Evolutionary conservation across 2,797 vertebrate species (phyloP).

Genomic region (Pangasius sanitwongsei): DNA sequence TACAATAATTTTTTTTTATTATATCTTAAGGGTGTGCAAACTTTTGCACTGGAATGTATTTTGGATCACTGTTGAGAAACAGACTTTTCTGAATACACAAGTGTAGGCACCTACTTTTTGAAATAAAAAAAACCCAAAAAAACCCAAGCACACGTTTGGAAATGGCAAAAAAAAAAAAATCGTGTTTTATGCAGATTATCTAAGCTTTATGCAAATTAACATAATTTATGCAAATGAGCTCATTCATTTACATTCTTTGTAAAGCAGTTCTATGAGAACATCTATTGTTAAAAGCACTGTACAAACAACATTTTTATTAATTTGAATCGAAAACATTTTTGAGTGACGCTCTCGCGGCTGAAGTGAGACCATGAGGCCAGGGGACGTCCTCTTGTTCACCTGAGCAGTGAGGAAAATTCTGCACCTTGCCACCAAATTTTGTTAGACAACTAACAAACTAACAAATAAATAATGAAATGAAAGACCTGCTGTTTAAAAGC

Average conservation of each 20-base stretch:
- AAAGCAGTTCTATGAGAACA: not conserved
- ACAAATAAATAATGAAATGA: not conserved
- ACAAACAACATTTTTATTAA: not conserved
- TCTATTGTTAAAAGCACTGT: not conserved
- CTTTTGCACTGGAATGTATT: not conserved
- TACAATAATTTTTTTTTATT: not conserved
- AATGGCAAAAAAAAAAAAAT: not conserved
- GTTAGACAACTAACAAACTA: not conserved
- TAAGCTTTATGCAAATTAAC: not conserved
- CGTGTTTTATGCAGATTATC: not conserved
- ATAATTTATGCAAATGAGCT: slow-evolving; percentile 22
- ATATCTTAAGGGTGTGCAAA: not conserved
- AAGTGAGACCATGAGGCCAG: not conserved
- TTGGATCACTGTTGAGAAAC: not conserved
- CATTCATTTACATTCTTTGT: not conserved
- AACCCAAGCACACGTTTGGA: not conserved
- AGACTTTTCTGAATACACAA: not conserved
- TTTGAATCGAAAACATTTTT: not conserved
- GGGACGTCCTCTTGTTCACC: not conserved
- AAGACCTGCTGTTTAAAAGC: not conserved
- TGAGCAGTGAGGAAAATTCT: not conserved
- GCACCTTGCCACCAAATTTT: not conserved
- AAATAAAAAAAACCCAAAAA: not conserved
- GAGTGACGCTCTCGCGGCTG: not conserved
- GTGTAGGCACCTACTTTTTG: not conserved